phyloP scores from a whole-genome alignment of 2,113 vertebrate species.

The Nesogale talazaci region DNA sequence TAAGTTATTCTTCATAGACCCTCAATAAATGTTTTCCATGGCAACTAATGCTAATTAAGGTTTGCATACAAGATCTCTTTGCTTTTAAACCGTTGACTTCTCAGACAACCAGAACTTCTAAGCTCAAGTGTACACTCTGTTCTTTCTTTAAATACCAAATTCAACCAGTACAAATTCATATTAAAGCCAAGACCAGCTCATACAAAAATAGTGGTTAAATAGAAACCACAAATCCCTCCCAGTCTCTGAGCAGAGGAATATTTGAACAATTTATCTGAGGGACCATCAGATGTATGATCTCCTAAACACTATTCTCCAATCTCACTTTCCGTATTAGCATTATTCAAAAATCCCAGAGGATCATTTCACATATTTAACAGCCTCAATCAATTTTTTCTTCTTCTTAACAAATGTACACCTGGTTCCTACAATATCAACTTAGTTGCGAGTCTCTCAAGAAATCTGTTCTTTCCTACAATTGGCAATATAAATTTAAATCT shows the following conservation, averaged over 20 bases:
- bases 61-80: neutral
- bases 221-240: neutral
- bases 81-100: neutral
- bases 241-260: neutral
- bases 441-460: neutral
- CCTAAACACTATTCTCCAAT: neutral
- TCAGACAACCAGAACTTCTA: neutral
- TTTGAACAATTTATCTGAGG: neutral
- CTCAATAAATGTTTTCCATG: accelerated
- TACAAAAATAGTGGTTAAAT: neutral
- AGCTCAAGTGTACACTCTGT: neutral
- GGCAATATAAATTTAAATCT: neutral
- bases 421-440: neutral
- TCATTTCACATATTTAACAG: neutral
- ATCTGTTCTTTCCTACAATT: neutral
- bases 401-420: neutral
- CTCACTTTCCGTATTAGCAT: neutral
- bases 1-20: neutral
- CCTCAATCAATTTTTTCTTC: neutral
- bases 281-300: neutral
- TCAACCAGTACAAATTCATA: neutral
- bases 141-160: slow-evolving; percentile 26
- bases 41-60: neutral
- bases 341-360: slow-evolving; percentile 17
- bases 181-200: neutral